Evolutionary conservation across 2,888 invertebrate genomes (phyloP), one percentile per base, ranked within the genome.

Genomic region (Pantelozetes paolii): DNA sequence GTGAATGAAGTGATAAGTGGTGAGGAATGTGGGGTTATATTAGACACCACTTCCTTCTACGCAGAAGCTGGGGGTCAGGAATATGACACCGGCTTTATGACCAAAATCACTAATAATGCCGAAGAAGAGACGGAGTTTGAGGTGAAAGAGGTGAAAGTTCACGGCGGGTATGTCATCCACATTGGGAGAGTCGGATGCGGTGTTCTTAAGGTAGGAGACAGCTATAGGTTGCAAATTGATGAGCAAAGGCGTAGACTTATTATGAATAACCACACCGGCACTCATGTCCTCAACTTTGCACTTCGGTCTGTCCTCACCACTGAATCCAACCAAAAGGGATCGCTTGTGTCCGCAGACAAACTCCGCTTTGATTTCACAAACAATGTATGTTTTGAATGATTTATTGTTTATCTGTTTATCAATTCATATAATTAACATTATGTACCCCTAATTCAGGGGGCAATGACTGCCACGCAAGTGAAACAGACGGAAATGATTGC

Each of bases 211-310:
- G 89, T 93, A 75, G 97, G 96, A 0, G 97, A 99, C 83, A 86
- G 86, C 80, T 85, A 99, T 57, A 85, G 86, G 74, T 85, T 95
- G 62, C 87, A 90, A 78, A 87, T 98, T 75, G 97, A 98, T 82
- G 88, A 88, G 84, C 80, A 88, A 74, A 88, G 98, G 73, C 86
- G 99, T 79, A 87, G 91, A 80, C 85, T 91, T 40, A 87, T 98
- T n/a, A 99, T 99, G 99, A 95, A 92, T 82, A 99, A 99, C 84
- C 96, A 99, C 84, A 92, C 98, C 57, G 97, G 95, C 28, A 99
- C 99, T 0, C 99, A 99, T 83, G 88, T 96, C 57, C 85, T 99
- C 18, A 99, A 99, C 85, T 95, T 90, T 84, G 94, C 93, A 28
- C 85, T 99, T 75, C 86, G 97, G 75, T 89, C 89, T 82, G 94